Base-by-base conservation (phyloP, 2,888 invertebrate species). In the Deilephila porcellus region DNA sequence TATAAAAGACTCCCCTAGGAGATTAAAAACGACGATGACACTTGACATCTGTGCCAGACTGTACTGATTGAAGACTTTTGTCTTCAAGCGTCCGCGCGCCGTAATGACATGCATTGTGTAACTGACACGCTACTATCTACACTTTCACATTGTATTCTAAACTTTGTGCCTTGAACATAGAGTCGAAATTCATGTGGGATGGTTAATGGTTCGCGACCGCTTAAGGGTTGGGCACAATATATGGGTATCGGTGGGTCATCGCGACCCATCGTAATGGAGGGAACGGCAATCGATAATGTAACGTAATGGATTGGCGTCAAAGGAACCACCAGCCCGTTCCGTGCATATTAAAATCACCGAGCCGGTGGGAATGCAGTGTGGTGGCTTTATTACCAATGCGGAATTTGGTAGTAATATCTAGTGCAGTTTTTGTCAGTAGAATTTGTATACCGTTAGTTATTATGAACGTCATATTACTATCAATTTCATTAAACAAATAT, bases 31-130 rank as follows among this genome's bases (percentile, higher is more conserved):
- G 6, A 52, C 52, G 45, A 67, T 52, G 45, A 25, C 17, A 67
- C 67, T 67, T 52, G 67, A 67, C 67, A 67, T 52, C 67, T 67
- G 25, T 67, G 52, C 67, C 52, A 67, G 52, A 20, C 52, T 52
- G 64, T 45, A 67, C 67, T 67, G 67, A 67, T 67, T 67, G 52
- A 64, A 64, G 64, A 67, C 67, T 67, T 67, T 67, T 67, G 67
- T 67, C 67, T 67, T 67, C 67, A 52, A 67, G 67, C 52, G 52
- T 67, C 45, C 52, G 67, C 25, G 67, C 17, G 45, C 25, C 52
- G 67, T 67, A 67, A 67, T 67, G 67, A 67, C 67, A 52, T 67
- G 67, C 67, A 67, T 67, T 67, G 67, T 67, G 67, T 67, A 67
- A 67, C 52, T 25, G 52, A 52, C 67, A 52, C 67, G 45, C 45